Base-by-base conservation (phyloP, 2,113 vertebrate species). In the Hucho hucho region DNA sequence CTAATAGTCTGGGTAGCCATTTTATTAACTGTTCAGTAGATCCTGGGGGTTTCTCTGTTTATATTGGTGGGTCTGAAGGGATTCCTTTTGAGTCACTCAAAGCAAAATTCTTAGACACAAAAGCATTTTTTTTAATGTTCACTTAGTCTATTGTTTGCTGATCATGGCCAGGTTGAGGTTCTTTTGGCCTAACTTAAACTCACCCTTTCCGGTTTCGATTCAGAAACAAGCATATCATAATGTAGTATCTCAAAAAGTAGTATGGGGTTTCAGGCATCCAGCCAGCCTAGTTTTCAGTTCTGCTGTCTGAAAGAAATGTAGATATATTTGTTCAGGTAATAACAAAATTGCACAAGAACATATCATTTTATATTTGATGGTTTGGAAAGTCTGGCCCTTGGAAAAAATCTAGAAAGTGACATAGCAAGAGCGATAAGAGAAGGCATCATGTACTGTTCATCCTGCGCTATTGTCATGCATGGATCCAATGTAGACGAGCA, bases 41-140 rank as follows among this genome's bases (percentile, higher is more conserved):
- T 75, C 80, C 59, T 72, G 63, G 83, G 68, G 69, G 74, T 69
- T 32, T 46, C 47, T 63, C 47, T 71, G 64, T 81, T 75, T 56
- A 74, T 1, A 59, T 75, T n/a, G 58, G 58, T 61, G 4, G 7
- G n/a, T n/a, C n/a, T 61, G 20, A 61, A n/a, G 69, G 37, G 37
- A 43, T 43, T 43, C 9, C 37, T 43, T 43, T 43, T 43, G 6
- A 71, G 64, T 53, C 53, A 20, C 13, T 56, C 53, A 43, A 43
- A 43, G 3, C 9, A 2, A 11, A 43, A 43, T 43, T 43, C 37
- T 43, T 43, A 11, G 2, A 43, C 9, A 11, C 37, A 43, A 43
- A 43, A 11, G 37, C 37, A 43, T 43, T 43, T 43, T 28, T 28
- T 43, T 11, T 7, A 37, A 63, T 63, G 22, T 63, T 43, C 9